A percentile compares a stretch with the other conserved stretches of the same genome.
These are phyloP conservation scores for Ichneumoninae sp. DNA, from an alignment of 2,888 invertebrate genomes.

Conservation along the genomic window DNA sequence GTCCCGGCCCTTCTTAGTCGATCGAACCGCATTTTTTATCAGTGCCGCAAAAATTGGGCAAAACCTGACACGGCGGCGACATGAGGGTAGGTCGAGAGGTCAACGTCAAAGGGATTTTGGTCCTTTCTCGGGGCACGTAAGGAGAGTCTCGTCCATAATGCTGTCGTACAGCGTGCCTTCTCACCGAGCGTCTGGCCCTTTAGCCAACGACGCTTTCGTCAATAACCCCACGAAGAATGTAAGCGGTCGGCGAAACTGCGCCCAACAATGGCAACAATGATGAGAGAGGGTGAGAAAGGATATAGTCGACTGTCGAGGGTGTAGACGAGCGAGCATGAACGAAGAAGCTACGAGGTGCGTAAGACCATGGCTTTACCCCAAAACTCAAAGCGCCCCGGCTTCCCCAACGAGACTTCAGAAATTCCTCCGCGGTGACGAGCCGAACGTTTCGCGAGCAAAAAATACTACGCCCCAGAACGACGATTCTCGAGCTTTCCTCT, in stretches of 20 bases:
- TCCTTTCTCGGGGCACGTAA: neutral
- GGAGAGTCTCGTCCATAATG: conserved; percentile 1
- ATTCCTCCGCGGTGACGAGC: conserved; percentile 10
- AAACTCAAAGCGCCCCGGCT: conserved; percentile 37
- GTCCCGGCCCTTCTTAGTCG: too few relatives aligned
- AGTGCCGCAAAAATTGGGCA: neutral
- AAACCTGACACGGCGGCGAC: neutral
- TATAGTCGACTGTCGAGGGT: neutral
- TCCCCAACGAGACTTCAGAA: neutral
- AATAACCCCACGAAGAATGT: conserved; percentile 49
- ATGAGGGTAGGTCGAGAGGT: neutral
- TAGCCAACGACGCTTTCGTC: conserved; percentile 18
- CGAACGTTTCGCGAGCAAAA: neutral
- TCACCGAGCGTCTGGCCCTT: neutral
- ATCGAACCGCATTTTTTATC: too few relatives aligned
- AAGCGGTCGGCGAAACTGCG: conserved; percentile 34
- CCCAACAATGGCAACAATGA: conserved; percentile 52
- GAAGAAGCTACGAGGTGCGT: neutral
- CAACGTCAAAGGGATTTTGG: neutral
- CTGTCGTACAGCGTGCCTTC: neutral
- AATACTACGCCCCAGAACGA: neutral
- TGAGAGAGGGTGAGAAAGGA: conserved; percentile 25
- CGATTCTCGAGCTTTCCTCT: neutral
- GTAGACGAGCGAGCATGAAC: neutral
- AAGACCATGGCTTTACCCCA: conserved; percentile 8